Conservation (phyloP, 2,113 vertebrate species). For the Phaetusa simplex region DNA sequence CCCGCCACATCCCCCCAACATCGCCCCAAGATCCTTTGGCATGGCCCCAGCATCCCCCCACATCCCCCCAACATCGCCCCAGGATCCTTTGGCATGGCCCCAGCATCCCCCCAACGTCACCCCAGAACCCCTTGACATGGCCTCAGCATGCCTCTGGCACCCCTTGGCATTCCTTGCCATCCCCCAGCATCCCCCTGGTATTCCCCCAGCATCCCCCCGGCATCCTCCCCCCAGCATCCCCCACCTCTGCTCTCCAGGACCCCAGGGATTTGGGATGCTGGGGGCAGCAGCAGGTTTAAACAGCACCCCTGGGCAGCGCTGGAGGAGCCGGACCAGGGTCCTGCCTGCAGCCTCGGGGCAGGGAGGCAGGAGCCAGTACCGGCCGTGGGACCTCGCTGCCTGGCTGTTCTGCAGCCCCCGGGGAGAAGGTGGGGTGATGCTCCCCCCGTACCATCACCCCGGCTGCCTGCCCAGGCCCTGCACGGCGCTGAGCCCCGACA, state of each 20-base stretch:
- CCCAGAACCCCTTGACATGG: too few species aligned
- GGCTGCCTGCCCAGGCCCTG: neutral
- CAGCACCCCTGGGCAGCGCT: neutral
- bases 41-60: neutral
- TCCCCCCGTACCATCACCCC: neutral
- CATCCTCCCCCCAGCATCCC: neutral
- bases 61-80: too few species aligned
- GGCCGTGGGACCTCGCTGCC: fast-evolving
- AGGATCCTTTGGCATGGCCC: neutral
- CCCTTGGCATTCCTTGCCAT: neutral
- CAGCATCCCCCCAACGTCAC: neutral
- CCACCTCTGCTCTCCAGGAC: neutral
- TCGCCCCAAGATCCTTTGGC: neutral
- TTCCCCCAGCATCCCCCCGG: neutral
- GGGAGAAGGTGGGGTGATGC: neutral
- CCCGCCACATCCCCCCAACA: neutral
- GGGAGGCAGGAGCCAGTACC: neutral
- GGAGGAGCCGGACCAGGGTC: neutral
- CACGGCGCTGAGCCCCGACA: fast-evolving
- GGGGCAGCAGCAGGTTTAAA: neutral
- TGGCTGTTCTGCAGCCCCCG: neutral
- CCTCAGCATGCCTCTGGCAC: neutral
- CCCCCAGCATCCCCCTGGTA: too few species aligned
- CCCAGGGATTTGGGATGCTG: fast-evolving
- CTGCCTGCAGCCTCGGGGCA: neutral